Evolutionary conservation across 2,797 vertebrate genomes (phyloP).

Genomic region (Natrix natrix): DNA sequence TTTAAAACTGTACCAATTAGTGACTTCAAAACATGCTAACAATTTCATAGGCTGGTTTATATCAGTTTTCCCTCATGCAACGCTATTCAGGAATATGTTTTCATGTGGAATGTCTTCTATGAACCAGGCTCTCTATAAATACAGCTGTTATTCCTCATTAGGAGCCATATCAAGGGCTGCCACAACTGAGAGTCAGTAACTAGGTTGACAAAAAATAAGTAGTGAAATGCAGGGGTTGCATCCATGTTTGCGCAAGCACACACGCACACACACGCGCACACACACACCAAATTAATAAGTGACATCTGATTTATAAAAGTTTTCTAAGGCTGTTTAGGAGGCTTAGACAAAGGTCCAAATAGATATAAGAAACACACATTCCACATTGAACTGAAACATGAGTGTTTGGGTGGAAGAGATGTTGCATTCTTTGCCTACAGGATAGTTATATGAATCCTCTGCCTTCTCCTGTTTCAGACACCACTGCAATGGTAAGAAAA

Average conservation of each 20-base stretch:
- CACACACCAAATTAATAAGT: neutral
- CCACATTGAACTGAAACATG: neutral
- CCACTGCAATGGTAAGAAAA: neutral
- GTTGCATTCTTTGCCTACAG: neutral
- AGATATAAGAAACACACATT: neutral
- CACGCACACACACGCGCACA: too few relatives aligned
- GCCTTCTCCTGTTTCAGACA: neutral
- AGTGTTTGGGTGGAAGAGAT: neutral
- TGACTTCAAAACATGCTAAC: neutral
- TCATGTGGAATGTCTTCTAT: neutral
- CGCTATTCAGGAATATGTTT: neutral
- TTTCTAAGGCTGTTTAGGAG: neutral
- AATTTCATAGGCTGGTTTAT: neutral
- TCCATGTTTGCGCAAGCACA: neutral
- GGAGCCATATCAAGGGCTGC: neutral
- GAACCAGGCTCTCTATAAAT: neutral
- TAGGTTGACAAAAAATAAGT: neutral
- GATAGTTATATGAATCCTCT: neutral
- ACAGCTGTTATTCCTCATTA: neutral
- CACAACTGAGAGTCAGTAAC: neutral
- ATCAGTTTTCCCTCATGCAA: neutral
- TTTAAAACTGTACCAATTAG: slow-evolving; percentile 19
- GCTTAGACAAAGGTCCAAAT: neutral
- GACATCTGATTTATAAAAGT: neutral
- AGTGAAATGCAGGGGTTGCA: neutral